A percentile compares a stretch with the other conserved stretches of the same genome.
These are phyloP conservation scores for Nasonia longicornis DNA, from an alignment of 1,140 invertebrate genomes.

Conservation along the genomic window DNA sequence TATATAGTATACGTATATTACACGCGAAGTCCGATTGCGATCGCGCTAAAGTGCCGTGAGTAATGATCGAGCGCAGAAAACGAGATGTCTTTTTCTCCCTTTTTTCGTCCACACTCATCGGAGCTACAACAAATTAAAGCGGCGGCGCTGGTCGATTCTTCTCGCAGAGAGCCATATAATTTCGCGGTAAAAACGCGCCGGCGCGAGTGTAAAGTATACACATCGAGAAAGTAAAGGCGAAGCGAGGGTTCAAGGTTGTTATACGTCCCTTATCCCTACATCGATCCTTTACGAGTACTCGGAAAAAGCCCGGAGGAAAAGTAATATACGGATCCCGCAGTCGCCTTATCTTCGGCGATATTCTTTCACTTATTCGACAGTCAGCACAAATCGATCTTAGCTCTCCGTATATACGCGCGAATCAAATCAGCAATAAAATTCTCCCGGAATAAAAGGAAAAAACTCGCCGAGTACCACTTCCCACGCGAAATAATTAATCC, in stretches of 20 bases:
- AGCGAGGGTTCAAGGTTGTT: background rate
- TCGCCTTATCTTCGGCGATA: background rate
- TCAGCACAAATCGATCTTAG: background rate
- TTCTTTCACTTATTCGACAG: slow-evolving; percentile 3
- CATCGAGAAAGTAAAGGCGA: background rate
- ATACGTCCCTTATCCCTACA: background rate
- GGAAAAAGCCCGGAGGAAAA: background rate
- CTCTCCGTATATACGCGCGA: too few relatives aligned
- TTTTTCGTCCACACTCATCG: background rate
- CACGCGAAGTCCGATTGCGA: background rate
- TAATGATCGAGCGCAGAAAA: background rate
- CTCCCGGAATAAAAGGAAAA: background rate
- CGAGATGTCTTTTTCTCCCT: background rate
- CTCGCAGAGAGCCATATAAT: background rate
- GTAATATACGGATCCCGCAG: background rate
- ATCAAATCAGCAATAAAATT: slow-evolving; percentile 1
- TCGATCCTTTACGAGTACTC: slow-evolving; percentile 11
- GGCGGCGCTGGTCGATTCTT: background rate
- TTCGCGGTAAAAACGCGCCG: background rate
- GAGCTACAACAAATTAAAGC: background rate
- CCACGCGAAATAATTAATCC: too few relatives aligned
- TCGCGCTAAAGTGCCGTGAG: background rate
- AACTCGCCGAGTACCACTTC: too few relatives aligned
- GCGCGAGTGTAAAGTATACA: background rate
- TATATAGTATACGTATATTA: background rate